A percentile compares a stretch with the other conserved stretches of the same genome.
Conservation (phyloP, 2,888 invertebrate genomes). For the Coleophora flavipennella region DNA sequence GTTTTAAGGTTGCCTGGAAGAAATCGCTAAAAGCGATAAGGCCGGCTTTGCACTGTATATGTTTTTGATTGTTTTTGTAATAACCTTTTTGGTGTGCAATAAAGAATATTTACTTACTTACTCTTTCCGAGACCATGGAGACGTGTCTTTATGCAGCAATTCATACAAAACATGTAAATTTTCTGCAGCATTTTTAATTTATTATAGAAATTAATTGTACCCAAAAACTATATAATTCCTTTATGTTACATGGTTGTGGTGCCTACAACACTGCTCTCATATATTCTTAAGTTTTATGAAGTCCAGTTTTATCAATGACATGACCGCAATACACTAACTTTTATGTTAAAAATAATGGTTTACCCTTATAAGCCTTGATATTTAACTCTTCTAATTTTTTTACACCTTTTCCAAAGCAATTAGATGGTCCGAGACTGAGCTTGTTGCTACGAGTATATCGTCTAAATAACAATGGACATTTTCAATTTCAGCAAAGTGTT, state of each 20-base stretch:
- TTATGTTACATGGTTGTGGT: background rate
- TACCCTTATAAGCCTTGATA: background rate
- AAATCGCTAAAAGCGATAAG: too few species aligned
- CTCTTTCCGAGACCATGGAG: too few species aligned
- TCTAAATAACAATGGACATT: slow-evolving; percentile 25
- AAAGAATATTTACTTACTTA: too few species aligned
- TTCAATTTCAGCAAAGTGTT: slow-evolving; percentile 16
- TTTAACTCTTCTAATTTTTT: slow-evolving; percentile 1
- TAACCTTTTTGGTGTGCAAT: too few species aligned
- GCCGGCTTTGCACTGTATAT: too few species aligned
- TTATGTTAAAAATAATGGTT: background rate
- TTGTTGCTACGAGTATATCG: slow-evolving; percentile 21
- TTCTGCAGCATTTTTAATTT: background rate
- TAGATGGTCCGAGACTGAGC: slow-evolving; percentile 6
- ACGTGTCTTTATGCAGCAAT: background rate
- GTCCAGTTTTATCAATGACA: slow-evolving; percentile 3
- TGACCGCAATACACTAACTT: slow-evolving; percentile 3
- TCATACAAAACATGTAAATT: background rate
- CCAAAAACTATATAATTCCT: background rate
- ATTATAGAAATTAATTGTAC: slow-evolving; percentile 2
- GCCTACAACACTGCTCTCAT: slow-evolving; percentile 1
- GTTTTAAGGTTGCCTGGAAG: too few species aligned
- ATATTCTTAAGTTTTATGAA: slow-evolving; percentile 3
- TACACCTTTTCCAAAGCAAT: background rate
- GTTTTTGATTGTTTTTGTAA: too few species aligned